Conservation (phyloP, 2,888 invertebrate genomes). For the Tillus elongatus region DNA sequence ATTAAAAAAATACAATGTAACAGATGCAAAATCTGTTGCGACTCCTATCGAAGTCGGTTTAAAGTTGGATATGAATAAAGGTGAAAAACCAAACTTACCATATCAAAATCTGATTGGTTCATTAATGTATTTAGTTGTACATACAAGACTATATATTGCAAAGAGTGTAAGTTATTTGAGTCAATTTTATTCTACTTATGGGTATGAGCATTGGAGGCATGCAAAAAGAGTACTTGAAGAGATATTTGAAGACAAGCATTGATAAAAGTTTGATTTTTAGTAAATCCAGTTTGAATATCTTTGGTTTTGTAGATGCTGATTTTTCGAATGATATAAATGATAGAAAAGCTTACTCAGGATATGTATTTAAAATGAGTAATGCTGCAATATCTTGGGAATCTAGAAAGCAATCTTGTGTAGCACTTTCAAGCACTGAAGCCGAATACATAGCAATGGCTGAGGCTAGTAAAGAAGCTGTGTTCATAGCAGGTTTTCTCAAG, state of each 20-base stretch:
- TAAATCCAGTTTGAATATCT: neutral
- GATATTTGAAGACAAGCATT: neutral
- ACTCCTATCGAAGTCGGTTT: neutral
- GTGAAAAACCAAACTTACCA: conserved; percentile 4
- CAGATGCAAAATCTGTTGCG: neutral
- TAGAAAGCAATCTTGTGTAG: neutral
- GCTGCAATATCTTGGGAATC: neutral
- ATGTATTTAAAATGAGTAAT: too few relatives aligned
- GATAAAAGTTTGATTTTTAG: neutral
- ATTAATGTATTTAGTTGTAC: conserved; percentile 7
- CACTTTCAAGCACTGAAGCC: neutral
- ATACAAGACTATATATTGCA: conserved; percentile 5
- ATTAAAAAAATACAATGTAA: conserved; percentile 1
- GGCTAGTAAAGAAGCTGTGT: neutral
- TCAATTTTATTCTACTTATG: too few relatives aligned
- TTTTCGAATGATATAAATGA: too few relatives aligned
- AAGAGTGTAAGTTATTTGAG: too few relatives aligned
- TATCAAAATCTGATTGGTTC: conserved; percentile 4
- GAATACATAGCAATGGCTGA: neutral
- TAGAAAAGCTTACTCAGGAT: too few relatives aligned
- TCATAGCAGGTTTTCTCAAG: neutral
- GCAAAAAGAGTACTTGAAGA: conserved; percentile 8
- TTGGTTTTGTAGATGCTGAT: neutral
- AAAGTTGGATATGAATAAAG: conserved; percentile 4
- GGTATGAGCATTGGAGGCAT: neutral